Base-by-base conservation (phyloP, 1,140 invertebrate species). In the Leptoteleia sp. region DNA sequence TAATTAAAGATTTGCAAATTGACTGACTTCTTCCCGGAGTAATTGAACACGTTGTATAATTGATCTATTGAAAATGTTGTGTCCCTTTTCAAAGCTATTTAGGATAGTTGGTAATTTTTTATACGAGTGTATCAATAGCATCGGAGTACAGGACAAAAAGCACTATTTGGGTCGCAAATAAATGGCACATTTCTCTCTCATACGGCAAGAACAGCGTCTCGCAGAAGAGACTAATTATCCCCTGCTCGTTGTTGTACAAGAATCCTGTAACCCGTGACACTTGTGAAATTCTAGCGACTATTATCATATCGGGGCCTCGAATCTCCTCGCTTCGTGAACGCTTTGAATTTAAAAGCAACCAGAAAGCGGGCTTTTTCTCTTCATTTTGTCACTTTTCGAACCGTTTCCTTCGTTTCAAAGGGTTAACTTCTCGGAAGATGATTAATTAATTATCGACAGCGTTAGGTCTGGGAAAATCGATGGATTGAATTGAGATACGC, bases 261-360 rank as follows among this genome's bases (percentile, higher is more conserved):
- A 71, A 75, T 80, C 59, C 61, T 70, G 59, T 77, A 71, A 62
- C 52, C 59, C 54, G 55, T 81, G 81, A 83, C 79, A 81, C 76
- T 78, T 72, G 79, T 80, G 75, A 78, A 80, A 80, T 76, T 70
- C 79, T 81, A 81, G 81, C 57, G 43, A 77, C 73, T 70, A 82
- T 82, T 82, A 82, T 68, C 79, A 75, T 82, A 82, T 82, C 79
- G 54, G 17, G n/a, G 22, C 22, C 9, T 59, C 47, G 76, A 76
- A 80, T 82, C 70, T 76, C 45, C 45, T 78, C 16, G 61, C 65
- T 50, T 62, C 50, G 72, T 54, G 68, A 76, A 72, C 43, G 55
- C 40, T 78, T 81, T 70, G 70, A 70, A 73, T 79, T 81, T 82
- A 72, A 73, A 75, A 75, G 61, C 12, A 76, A 45, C 48, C 29